Conservation (phyloP, 1,140 invertebrate genomes). For the Musca domestica region DNA sequence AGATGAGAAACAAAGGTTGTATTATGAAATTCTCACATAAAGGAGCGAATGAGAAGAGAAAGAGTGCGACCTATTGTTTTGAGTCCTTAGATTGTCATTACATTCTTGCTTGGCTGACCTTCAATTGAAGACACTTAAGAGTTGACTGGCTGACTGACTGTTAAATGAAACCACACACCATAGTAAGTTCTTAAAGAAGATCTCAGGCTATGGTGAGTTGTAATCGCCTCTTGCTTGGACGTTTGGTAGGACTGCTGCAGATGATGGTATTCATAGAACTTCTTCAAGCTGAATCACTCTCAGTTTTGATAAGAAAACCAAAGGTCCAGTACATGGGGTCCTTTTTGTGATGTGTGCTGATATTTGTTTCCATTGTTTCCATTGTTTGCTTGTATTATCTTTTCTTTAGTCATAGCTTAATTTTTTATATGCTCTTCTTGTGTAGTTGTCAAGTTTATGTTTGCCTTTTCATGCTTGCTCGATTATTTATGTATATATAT, state of each 20-base stretch:
- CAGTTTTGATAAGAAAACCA: neutral
- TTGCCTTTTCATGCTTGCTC: no score
- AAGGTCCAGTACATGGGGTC: no score
- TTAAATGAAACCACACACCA: no score
- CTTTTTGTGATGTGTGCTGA: no score
- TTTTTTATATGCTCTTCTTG: neutral
- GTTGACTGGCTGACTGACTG: neutral
- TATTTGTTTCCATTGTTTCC: no score
- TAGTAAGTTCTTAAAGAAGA: neutral
- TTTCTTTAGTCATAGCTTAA: neutral
- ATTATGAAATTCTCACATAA: no score
- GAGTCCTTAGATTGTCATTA: slow-evolving; percentile 11
- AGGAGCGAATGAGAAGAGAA: no score
- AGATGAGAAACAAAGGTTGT: no score
- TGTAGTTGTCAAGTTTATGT: neutral
- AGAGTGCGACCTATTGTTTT: neutral
- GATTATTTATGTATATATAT: no score
- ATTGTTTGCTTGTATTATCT: no score
- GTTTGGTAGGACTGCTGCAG: no score
- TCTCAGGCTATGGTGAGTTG: neutral
- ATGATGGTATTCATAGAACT: neutral
- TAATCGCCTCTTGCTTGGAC: slow-evolving; percentile 4
- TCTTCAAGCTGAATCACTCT: slow-evolving; percentile 17
- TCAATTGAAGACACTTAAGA: slow-evolving; percentile 18
- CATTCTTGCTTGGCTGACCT: slow-evolving; percentile 22